Evolutionary conservation across 2,113 vertebrate genomes (phyloP), one percentile per base, ranked within the genome.

Genomic region (Petromus typicus): DNA sequence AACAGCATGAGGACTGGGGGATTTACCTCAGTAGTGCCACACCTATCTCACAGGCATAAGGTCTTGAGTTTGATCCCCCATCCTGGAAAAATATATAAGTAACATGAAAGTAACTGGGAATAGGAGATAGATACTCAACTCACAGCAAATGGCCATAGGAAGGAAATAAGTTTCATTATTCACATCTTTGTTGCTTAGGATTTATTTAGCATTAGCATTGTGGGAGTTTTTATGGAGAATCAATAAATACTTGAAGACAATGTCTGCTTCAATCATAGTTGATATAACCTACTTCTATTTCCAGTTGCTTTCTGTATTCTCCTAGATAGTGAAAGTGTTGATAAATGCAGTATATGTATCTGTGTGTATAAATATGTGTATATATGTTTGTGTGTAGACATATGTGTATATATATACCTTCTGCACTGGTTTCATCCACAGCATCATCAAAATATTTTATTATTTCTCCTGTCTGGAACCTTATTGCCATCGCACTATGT

Each of bases 301-400:
- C 56, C 64, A 71, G 82, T 89, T 91, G 51, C 51, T 4, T 92
- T 17, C 45, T 95, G 17, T 90, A 63, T 17, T 96, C 76, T 87
- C 20, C 40, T 80, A 96, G 95, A 84, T 95, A 78, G 57, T 84
- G 67, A 67, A 30, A 43, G 11, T 79, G 22, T 91, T 75, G 54
- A 95, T 25, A 76, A 81, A 59, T 59, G 40, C 27, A 86, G 54
- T 76, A 48, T 76, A 25, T 61, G 23, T 61, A 17, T 61, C 3
- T 61, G 20, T 61, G 59, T 57, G 56, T 57, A 18, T 57, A 17
- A 18, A 20, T 57, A 17, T 57, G 17, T 57, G 56, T 57, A 20
- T 61, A 9, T 61, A 6, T 61, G 2, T 73, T 2, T n/a, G 18
- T 71, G 18, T 40, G 6, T 63, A 30, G 34, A 12, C n/a, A 37